Evolutionary conservation across 2,113 vertebrate species (phyloP), one percentile per base, ranked within the genome.

Genomic region (Vulpes vulpes): DNA sequence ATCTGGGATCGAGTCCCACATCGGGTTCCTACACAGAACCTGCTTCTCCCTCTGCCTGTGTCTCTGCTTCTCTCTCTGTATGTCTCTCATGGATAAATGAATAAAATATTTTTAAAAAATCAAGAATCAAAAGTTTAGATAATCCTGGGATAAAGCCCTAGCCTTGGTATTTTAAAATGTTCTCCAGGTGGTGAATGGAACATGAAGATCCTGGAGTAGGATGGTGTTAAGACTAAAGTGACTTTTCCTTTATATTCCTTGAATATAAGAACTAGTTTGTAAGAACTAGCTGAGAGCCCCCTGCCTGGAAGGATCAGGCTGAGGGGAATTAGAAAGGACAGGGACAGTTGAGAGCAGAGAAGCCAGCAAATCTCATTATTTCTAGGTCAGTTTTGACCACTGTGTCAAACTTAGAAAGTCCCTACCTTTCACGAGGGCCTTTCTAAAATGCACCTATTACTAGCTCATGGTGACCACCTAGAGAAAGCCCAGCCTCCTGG

Each of bases 191-290:
- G 35, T 10, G 49, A 57, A 49, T 17, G 35, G 82, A 76, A 23
- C 0, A 0, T 23, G 23, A 35, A 17, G 57, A n/a, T 57, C 57
- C 74, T 5, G 0, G 74, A 62, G 49, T 4, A 9, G 22, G 49
- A 43, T 14, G 23, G 10, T 7, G 8, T 35, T 49, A 53, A 62
- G 51, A 12, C 49, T 53, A 11, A 16, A 87, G 27, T 10, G 3
- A 0, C n/a, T 51, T 35, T 10, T 32, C 17, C 27, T 23, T 73
- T 25, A n/a, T 22, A n/a, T 4, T 51, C 82, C 53, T 55, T 3
- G 6, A 60, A 43, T 43, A 43, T 6, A 43, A 43, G 43, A 43
- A 43, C 43, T 43, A 43, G n/a, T 69, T n/a, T 19, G 22, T 8
- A 5, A 62, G 60, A 59, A 20, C 49, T 83, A 35, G 23, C 49